A percentile compares a stretch with the other conserved stretches of the same genome.
phyloP scores from a whole-genome alignment of 2,113 vertebrate species.

The Ageneiosus marmoratus region DNA sequence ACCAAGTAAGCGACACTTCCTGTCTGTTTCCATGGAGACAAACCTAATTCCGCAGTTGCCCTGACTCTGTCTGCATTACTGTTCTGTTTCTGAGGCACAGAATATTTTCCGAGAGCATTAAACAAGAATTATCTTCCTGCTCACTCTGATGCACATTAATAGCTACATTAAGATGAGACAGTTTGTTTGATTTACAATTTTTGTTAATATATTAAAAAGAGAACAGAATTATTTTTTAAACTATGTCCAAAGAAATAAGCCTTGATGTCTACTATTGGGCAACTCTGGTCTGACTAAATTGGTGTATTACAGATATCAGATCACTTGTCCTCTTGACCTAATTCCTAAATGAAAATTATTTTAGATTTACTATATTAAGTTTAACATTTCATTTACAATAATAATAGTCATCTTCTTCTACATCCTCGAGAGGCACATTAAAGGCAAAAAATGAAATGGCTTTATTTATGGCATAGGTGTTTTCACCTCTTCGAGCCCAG shows the following conservation, averaged over 20 bases:
- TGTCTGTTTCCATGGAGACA: slow-evolving; percentile 73
- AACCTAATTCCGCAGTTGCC: slow-evolving; percentile 66
- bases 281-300: neutral
- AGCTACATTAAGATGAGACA: slow-evolving; percentile 44
- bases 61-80: slow-evolving; percentile 49
- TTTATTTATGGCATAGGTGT: neutral
- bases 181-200: neutral
- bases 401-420: neutral
- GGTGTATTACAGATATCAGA: neutral
- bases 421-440: neutral
- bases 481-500: neutral
- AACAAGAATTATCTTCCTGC: slow-evolving; percentile 3
- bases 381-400: neutral
- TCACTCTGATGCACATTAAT: neutral
- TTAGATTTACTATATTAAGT: neutral
- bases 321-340: neutral
- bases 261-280: neutral
- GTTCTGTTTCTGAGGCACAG: slow-evolving; percentile 21
- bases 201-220: neutral
- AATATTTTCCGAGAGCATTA: neutral
- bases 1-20: slow-evolving; percentile 78
- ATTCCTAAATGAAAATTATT: neutral
- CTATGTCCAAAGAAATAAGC: neutral
- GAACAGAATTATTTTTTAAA: neutral
- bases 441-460: neutral